Evolutionary conservation across 2,888 invertebrate species (phyloP).

Genomic region (Caenorhabditis wallacei): DNA sequence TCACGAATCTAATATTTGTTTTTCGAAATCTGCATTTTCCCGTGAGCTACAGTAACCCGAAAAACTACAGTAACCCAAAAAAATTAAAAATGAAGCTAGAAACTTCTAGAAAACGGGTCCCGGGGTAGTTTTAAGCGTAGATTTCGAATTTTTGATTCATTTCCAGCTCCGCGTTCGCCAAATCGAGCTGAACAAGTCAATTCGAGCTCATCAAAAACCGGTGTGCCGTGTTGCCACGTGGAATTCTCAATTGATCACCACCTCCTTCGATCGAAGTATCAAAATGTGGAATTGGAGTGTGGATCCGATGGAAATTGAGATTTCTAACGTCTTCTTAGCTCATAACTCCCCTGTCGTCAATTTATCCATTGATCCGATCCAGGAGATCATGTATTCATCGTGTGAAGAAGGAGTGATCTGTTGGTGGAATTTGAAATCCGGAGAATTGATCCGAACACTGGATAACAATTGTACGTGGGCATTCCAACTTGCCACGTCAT

Average conservation of each 20-base stretch:
- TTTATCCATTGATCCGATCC: constrained; percentile 11
- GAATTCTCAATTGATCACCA: constrained; percentile 54
- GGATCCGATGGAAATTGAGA: constrained; percentile 64
- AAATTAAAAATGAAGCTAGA: no score
- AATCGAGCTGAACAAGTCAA: constrained; percentile 55
- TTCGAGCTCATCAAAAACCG: constrained; percentile 72
- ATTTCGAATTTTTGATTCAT: neutral
- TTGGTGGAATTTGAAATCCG: constrained; percentile 77
- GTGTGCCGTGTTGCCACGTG: constrained; percentile 60
- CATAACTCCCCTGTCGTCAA: constrained; percentile 75
- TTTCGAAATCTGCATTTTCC: no score
- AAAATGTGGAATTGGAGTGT: constrained; percentile 73
- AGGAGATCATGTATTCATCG: constrained; percentile 68
- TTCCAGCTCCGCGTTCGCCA: constrained; percentile 54
- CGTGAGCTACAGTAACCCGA: no score
- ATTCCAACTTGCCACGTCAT: constrained; percentile 56
- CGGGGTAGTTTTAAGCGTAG: no score
- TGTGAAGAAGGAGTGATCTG: constrained; percentile 80
- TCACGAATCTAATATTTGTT: no score
- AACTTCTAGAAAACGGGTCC: no score
- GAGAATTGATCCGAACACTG: constrained; percentile 61
- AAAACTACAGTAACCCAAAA: no score
- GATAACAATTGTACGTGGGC: constrained; percentile 63
- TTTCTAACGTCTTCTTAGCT: constrained; percentile 72
- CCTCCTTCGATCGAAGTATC: constrained; percentile 62